Evolutionary conservation across 2,888 invertebrate genomes (phyloP).

Genomic region (Polietes domitor): DNA sequence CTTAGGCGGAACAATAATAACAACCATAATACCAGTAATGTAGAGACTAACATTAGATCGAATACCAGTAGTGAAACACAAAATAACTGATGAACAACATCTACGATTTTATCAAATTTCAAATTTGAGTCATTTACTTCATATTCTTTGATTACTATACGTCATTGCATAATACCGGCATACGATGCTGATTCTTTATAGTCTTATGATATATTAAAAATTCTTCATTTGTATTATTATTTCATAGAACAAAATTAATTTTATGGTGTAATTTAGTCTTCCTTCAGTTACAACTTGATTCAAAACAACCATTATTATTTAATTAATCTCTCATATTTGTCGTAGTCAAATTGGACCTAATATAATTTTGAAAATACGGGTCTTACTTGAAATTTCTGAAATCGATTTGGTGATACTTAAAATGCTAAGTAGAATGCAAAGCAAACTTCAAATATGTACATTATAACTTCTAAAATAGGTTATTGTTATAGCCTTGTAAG

Average conservation of each 20-base stretch:
- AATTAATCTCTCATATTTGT: too few relatives aligned
- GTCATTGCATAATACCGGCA: too few relatives aligned
- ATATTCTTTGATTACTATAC: too few relatives aligned
- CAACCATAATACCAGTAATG: constrained; percentile 52
- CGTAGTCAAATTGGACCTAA: not conserved
- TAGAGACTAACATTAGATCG: constrained; percentile 28
- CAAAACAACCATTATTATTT: not conserved
- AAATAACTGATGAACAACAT: constrained; percentile 40
- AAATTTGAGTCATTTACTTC: too few relatives aligned
- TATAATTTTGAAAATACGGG: constrained; percentile 3
- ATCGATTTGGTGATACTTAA: not conserved
- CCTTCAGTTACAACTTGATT: constrained; percentile 7
- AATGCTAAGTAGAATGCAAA: constrained; percentile 9
- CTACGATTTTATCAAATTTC: not conserved
- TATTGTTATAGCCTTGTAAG: not conserved
- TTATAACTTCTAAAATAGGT: too few relatives aligned
- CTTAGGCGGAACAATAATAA: constrained; percentile 77
- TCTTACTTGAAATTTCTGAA: not conserved
- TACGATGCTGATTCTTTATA: not conserved
- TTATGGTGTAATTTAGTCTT: constrained; percentile 12
- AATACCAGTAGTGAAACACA: constrained; percentile 48
- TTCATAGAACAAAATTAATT: not conserved
- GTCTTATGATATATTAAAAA: not conserved
- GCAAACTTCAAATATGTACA: not conserved
- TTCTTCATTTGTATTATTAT: not conserved